Conservation (phyloP, 2,113 vertebrate species). For the Acinonyx jubatus region DNA sequence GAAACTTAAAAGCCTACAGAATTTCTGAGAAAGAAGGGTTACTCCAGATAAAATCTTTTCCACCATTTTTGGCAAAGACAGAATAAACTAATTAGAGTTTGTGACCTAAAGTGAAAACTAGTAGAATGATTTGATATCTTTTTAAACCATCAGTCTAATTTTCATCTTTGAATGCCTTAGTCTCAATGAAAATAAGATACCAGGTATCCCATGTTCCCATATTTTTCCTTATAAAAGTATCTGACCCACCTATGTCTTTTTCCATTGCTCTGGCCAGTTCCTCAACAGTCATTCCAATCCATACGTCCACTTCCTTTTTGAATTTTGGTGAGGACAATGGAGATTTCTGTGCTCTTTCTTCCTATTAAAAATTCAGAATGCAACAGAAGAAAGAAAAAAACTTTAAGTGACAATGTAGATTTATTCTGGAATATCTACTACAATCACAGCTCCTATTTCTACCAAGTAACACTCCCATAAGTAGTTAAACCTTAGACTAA, state of each 20-base stretch:
- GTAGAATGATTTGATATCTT: not conserved
- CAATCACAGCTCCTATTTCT: not conserved
- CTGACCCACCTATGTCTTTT: slow-evolving; percentile 69
- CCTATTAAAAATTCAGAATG: slow-evolving; percentile 65
- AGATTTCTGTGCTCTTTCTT: slow-evolving; percentile 52
- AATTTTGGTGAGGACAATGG: slow-evolving; percentile 59
- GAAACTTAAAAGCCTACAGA: not conserved
- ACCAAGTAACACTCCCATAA: slow-evolving; percentile 22
- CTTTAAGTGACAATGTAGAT: slow-evolving; percentile 1
- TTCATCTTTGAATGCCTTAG: not conserved
- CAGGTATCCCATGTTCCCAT: not conserved
- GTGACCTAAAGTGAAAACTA: not conserved
- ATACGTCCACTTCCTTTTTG: slow-evolving; percentile 72
- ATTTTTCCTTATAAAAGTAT: not conserved
- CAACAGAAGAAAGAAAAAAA: not conserved
- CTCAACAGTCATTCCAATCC: slow-evolving; percentile 75
- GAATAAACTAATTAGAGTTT: slow-evolving; percentile 15
- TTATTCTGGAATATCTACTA: slow-evolving; percentile 41
- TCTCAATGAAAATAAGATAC: not conserved
- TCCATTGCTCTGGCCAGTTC: slow-evolving; percentile 72
- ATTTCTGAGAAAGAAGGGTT: slow-evolving; percentile 34
- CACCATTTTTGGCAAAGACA: not conserved
- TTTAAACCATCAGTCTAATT: not conserved
- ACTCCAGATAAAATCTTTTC: slow-evolving; percentile 20
- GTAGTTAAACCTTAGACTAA: not conserved